phyloP scores from a whole-genome alignment of 2,888 invertebrate genomes.

The Maniola hyperantus region DNA sequence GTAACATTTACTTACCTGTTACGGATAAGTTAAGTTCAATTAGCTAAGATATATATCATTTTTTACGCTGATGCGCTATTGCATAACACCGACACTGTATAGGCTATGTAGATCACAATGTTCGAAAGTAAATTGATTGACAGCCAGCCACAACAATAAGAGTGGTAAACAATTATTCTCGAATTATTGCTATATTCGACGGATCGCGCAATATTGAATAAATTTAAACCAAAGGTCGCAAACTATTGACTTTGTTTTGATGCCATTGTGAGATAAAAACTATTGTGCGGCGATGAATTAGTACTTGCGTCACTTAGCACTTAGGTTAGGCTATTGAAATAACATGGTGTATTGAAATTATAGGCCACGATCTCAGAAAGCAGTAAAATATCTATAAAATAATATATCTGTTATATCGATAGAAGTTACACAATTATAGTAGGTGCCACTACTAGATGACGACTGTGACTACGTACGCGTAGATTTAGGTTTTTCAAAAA shows the following conservation, averaged over 20 bases:
- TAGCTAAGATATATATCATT: too few species aligned
- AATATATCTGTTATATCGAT: too few species aligned
- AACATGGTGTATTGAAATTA: constrained; percentile 16
- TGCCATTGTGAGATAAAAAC: constrained; percentile 71
- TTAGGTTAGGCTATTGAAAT: constrained; percentile 19
- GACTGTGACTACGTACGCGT: too few species aligned
- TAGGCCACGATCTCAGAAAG: constrained; percentile 5
- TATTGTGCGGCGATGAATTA: constrained; percentile 49
- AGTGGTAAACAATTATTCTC: constrained; percentile 70
- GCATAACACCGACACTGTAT: constrained; percentile 48
- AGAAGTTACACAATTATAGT: too few species aligned
- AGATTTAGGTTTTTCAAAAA: too few species aligned
- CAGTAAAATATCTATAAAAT: neutral
- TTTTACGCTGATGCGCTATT: constrained; percentile 41
- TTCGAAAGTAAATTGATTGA: constrained; percentile 76
- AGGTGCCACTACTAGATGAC: too few species aligned
- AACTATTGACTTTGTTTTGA: constrained; percentile 75
- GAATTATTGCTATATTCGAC: constrained; percentile 68
- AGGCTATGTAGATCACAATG: constrained; percentile 67
- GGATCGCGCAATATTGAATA: constrained; percentile 63
- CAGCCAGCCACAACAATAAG: constrained; percentile 67
- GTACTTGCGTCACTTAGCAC: constrained; percentile 53
- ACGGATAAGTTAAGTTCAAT: too few species aligned
- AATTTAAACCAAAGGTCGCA: constrained; percentile 74
- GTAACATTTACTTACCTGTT: too few species aligned